A percentile compares a stretch with the other conserved stretches of the same genome.
Conservation (phyloP, 2,888 invertebrate species). For the Opisthograptis luteolata region DNA sequence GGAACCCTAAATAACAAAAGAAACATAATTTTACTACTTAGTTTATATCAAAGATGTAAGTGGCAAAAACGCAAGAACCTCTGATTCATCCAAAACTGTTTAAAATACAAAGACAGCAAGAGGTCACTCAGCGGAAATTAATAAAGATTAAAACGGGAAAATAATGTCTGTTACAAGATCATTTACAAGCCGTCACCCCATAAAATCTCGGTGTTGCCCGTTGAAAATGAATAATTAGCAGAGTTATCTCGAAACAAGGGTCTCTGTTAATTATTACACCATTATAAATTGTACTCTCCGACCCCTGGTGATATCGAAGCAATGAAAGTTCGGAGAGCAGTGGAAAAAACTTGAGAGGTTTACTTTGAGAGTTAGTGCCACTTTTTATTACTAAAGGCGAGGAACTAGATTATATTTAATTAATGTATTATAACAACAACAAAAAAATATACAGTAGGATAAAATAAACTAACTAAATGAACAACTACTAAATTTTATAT, state of each 20-base stretch:
- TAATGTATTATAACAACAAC: too few relatives aligned
- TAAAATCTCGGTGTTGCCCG: conserved; percentile 68
- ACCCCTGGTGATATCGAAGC: conserved; percentile 67
- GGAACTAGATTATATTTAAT: not conserved
- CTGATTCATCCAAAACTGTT: too few relatives aligned
- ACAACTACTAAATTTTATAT: too few relatives aligned
- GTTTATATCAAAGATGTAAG: too few relatives aligned
- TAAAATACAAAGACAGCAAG: not conserved
- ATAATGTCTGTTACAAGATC: conserved; percentile 43
- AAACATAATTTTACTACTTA: too few relatives aligned
- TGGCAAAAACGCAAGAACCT: too few relatives aligned
- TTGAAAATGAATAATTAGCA: conserved; percentile 75
- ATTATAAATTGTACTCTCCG: conserved; percentile 71
- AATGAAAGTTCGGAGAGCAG: conserved; percentile 65
- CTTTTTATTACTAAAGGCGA: conserved; percentile 11
- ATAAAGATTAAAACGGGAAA: conserved; percentile 25
- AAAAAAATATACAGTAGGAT: too few relatives aligned
- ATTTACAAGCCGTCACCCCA: conserved; percentile 71
- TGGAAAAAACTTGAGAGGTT: conserved; percentile 67
- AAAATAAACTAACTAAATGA: too few relatives aligned
- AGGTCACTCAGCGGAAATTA: conserved; percentile 22
- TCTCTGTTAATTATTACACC: conserved; percentile 80
- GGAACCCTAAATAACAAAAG: too few relatives aligned
- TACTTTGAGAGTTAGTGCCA: conserved; percentile 5
- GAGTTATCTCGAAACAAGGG: conserved; percentile 71